Evolutionary conservation across 2,797 vertebrate genomes (phyloP), one percentile per base, ranked within the genome.

Genomic region (Enteromius trimaculatus): DNA sequence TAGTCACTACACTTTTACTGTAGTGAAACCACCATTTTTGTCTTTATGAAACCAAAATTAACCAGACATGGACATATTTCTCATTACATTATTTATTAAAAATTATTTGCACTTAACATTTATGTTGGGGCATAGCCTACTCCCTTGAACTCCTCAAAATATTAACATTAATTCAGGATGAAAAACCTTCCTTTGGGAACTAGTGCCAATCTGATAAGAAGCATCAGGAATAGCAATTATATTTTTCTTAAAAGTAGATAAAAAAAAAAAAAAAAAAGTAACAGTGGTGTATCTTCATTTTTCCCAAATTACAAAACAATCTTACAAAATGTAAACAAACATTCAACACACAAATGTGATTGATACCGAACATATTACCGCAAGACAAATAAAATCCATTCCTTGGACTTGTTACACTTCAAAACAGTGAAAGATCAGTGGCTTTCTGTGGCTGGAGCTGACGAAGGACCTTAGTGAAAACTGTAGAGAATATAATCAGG

Each of bases 81-180:
- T 34, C 21, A 62, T 77, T 83, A 55, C 79, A 62, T 70, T 78
- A 78, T 83, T 83, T 83, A 83, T 83, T 83, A 83, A 77, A 77
- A 49, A 47, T 70, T 19, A 77, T 83, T 62, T 69, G 37, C 53
- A 34, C 39, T 70, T 69, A 68, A 58, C 62, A 82, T 55, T 29
- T 66, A 49, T 42, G 31, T 82, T 31, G 49, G 80, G 58, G 60
- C 29, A 65, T 39, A 29, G 42, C 70, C 39, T 75, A 65, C 70
- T 74, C 58, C 58, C 80, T 81, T 81, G 42, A 64, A 74, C 26
- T 74, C 69, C 80, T 81, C 42, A 42, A 26, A 70, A 51, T 75
- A 37, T 58, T 37, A 81, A 74, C 44, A 72, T 64, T 39, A 65
- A 23, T 51, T 65, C 47, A 64, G 42, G 55, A 64, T 26, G 69